Evolutionary conservation across 2,113 vertebrate genomes (phyloP).

Genomic region (Eretmochelys imbricata): DNA sequence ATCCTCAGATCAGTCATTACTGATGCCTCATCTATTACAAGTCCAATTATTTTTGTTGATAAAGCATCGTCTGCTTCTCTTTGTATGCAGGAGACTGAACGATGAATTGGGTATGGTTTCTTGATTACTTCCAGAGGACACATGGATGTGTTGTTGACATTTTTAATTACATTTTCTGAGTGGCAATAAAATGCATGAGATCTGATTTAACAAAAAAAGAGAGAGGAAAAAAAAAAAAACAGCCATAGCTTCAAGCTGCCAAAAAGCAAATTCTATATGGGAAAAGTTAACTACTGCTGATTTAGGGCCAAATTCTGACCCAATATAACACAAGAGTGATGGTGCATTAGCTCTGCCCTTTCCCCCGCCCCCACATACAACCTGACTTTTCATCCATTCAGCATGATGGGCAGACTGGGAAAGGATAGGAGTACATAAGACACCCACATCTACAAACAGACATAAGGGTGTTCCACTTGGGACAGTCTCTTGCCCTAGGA

Average conservation of each 20-base stretch:
- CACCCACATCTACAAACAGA: neutral
- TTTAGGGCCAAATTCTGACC: neutral
- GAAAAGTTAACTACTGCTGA: neutral
- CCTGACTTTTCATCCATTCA: neutral
- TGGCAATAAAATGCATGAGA: neutral
- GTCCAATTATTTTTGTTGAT: neutral
- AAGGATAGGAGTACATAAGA: neutral
- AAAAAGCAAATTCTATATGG: neutral
- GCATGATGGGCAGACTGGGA: neutral
- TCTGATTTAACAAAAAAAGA: neutral
- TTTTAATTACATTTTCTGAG: slow-evolving; percentile 29
- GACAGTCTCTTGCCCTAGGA: neutral
- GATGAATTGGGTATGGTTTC: neutral
- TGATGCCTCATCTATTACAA: neutral
- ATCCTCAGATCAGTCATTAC: neutral
- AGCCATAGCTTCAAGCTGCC: neutral
- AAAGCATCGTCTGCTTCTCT: neutral
- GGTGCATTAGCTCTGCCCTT: neutral
- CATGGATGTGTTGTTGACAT: neutral
- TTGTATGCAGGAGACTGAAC: neutral
- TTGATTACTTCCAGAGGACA: slow-evolving; percentile 3
- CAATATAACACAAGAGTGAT: neutral
- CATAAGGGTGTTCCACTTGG: neutral
- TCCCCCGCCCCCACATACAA: too few relatives aligned
- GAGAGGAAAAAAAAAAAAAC: neutral